These are phyloP conservation scores for Lysandra bellargus DNA, from an alignment of 2,888 invertebrate species.

Conservation along the genomic window DNA sequence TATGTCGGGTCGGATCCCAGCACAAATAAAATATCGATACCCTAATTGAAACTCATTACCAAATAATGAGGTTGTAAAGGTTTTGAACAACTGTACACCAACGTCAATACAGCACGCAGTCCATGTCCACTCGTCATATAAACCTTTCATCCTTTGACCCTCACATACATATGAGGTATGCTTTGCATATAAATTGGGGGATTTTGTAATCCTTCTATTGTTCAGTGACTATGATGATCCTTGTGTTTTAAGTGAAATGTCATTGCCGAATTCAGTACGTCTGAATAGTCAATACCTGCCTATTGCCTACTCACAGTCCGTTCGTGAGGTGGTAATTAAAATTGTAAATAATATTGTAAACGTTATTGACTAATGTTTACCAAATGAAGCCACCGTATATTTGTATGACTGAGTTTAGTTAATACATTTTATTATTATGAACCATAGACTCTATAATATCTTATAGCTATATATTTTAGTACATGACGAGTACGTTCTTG, in stretches of 20 bases:
- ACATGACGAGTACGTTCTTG: no score
- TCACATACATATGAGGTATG: conserved; percentile 59
- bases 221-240: conserved; percentile 54
- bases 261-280: conserved; percentile 6
- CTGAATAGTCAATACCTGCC: background rate
- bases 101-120: background rate
- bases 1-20: no score
- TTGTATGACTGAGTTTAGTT: no score
- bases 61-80: background rate
- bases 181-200: conserved; percentile 46
- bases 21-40: background rate
- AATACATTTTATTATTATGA: no score
- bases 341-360: no score
- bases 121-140: conserved; percentile 14
- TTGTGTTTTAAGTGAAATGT: conserved; percentile 14
- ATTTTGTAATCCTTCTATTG: conserved; percentile 61
- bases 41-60: background rate
- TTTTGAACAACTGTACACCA: background rate
- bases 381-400: no score
- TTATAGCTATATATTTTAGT: no score
- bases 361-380: no score
- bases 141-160: conserved; percentile 50
- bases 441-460: no score
- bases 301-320: no score
- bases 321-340: no score